Conservation (phyloP, 2,888 invertebrate species). For the Amphipyra tragopoginis region DNA sequence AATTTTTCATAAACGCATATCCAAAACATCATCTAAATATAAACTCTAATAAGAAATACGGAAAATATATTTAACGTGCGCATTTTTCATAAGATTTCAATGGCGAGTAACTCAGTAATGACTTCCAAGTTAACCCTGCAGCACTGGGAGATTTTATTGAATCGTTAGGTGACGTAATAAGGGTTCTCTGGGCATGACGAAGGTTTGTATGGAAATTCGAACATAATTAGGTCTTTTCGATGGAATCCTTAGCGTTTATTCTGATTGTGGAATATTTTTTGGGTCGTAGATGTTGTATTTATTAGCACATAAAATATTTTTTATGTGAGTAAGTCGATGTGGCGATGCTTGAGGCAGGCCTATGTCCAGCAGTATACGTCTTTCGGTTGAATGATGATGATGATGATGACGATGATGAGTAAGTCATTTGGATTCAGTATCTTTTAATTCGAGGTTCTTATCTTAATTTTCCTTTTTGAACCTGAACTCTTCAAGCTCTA, state of each 20-base stretch:
- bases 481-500: no score
- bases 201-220: slow-evolving; percentile 41
- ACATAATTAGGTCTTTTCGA: slow-evolving; percentile 35
- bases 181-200: slow-evolving; percentile 46
- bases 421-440: no score
- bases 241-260: not conserved
- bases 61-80: not conserved
- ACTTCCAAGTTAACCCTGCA: slow-evolving; percentile 35
- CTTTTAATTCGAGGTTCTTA: no score
- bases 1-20: not conserved
- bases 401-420: no score
- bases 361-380: no score
- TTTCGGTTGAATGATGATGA: no score
- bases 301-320: no score
- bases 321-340: no score
- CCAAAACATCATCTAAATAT: not conserved
- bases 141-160: slow-evolving; percentile 34
- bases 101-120: slow-evolving; percentile 36
- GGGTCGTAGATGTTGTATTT: no score
- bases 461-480: no score
- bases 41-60: slow-evolving; percentile 5
- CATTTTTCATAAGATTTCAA: slow-evolving; percentile 14
- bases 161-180: slow-evolving; percentile 48
- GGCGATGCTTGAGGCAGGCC: no score
- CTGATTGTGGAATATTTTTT: not conserved